Conservation (phyloP, 2,113 vertebrate genomes). For the Penelope pileata region DNA sequence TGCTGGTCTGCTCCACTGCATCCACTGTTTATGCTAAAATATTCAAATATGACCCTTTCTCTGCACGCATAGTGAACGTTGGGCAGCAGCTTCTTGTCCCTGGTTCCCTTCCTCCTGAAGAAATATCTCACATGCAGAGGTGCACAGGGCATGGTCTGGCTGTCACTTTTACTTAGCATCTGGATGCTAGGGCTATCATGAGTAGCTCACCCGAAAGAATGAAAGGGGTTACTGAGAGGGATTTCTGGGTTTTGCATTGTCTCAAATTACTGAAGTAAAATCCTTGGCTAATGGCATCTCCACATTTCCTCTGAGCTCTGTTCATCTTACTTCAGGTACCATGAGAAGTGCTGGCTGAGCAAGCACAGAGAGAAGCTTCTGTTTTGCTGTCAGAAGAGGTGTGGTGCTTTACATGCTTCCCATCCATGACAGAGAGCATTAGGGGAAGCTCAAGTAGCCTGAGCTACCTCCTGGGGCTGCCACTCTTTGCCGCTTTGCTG, state of each 20-base stretch:
- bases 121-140: not conserved
- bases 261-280: not conserved
- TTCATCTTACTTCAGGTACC: not conserved
- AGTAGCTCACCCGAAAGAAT: not conserved
- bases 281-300: rapidly evolving
- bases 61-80: not conserved
- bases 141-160: not conserved
- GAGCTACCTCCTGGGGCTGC: not conserved
- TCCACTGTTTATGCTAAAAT: slow-evolving; percentile 3
- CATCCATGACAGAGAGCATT: not conserved
- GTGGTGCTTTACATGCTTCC: not conserved
- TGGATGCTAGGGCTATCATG: not conserved
- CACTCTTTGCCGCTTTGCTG: not conserved
- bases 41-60: not conserved
- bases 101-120: not conserved
- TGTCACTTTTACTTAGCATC: slow-evolving; percentile 25
- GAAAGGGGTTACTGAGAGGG: not conserved
- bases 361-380: not conserved
- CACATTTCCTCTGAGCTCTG: rapidly evolving
- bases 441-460: not conserved
- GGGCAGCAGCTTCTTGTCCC: not conserved
- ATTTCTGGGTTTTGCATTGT: not conserved
- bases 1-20: slow-evolving; percentile 12
- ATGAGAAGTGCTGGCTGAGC: not conserved
- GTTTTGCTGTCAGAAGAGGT: not conserved